Conservation (phyloP, 2,888 invertebrate genomes). For the Heliconius cydno region DNA sequence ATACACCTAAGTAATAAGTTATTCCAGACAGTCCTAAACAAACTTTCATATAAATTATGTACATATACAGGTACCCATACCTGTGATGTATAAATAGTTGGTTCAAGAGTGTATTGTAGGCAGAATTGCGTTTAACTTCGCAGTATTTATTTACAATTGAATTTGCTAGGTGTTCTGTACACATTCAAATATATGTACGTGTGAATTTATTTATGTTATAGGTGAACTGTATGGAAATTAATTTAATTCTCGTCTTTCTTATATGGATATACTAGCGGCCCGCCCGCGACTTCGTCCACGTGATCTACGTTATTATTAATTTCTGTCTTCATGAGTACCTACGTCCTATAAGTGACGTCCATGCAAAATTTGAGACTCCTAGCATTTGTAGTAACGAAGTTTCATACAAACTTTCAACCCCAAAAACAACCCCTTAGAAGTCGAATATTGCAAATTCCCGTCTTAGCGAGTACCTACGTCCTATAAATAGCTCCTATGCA, state of each 20-base stretch:
- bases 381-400: too few species aligned
- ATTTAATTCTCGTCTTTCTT: neutral
- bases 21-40: conserved; percentile 24
- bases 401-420: too few species aligned
- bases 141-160: conserved; percentile 31
- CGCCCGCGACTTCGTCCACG: too few species aligned
- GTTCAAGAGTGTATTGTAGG: conserved; percentile 24
- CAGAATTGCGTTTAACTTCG: conserved; percentile 27
- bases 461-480: too few species aligned
- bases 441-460: too few species aligned
- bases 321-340: too few species aligned
- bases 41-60: conserved; percentile 25
- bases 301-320: too few species aligned
- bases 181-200: neutral
- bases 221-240: neutral
- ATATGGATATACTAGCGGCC: too few species aligned
- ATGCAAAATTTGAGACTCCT: too few species aligned
- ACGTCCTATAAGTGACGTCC: too few species aligned
- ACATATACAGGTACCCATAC: neutral
- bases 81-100: conserved; percentile 28
- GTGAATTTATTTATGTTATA: neutral
- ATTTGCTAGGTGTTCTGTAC: conserved; percentile 21
- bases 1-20: conserved; percentile 7
- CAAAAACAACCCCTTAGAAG: too few species aligned
- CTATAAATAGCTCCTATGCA: too few species aligned